Conservation (phyloP, 2,888 invertebrate genomes). For the Luperina testacea region DNA sequence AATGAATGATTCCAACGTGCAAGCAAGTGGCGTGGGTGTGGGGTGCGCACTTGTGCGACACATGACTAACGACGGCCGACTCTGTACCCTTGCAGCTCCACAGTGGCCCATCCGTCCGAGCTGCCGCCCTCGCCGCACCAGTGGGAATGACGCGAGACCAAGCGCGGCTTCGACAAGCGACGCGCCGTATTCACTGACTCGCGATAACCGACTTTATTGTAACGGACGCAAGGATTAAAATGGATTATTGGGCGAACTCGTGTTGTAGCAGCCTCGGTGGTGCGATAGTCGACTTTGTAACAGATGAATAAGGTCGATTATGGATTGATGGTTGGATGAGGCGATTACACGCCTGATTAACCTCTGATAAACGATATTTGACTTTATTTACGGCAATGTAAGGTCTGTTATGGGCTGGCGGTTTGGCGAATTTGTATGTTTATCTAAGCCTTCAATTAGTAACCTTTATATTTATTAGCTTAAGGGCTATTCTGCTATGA, state of each 20-base stretch:
- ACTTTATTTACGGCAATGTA: conserved; percentile 30
- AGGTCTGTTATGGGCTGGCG: conserved; percentile 34
- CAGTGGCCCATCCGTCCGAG: conserved; percentile 99
- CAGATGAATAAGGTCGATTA: conserved; percentile 36
- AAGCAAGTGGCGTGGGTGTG: conserved; percentile 75
- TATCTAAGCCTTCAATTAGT: background rate
- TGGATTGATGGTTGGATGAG: conserved; percentile 48
- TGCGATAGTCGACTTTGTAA: conserved; percentile 43
- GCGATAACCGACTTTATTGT: conserved; percentile 69
- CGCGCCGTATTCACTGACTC: conserved; percentile 79
- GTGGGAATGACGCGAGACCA: conserved; percentile 96
- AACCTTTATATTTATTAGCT: background rate
- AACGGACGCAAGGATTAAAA: background rate
- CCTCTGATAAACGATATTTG: conserved; percentile 34
- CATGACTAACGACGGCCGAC: conserved; percentile 60
- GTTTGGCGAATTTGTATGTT: conserved; percentile 41
- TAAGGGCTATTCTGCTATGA: background rate
- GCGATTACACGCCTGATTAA: conserved; percentile 24
- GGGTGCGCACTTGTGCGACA: conserved; percentile 58
- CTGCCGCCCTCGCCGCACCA: conserved; percentile 99
- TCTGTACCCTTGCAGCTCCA: conserved; percentile 93
- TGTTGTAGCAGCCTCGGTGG: conserved; percentile 38
- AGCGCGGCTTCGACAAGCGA: conserved; percentile 78
- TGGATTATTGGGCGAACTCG: conserved; percentile 32
- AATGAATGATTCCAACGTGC: conserved; percentile 48